Evolutionary conservation across 2,888 invertebrate genomes (phyloP).

Genomic region (Idaea dimidiata): DNA sequence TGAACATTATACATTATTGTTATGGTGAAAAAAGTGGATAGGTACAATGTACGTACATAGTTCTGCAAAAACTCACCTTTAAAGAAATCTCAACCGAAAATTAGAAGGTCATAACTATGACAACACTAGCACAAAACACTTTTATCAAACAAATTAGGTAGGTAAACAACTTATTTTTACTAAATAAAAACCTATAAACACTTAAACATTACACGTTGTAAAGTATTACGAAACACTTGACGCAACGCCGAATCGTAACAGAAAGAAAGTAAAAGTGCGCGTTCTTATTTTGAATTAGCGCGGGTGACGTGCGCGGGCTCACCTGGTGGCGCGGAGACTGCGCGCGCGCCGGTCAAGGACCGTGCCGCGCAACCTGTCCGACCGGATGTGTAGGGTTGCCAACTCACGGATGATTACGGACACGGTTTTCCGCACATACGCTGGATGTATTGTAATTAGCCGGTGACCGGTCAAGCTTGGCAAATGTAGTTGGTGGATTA

Average conservation of each 20-base stretch:
- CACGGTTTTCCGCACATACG: conserved; percentile 38
- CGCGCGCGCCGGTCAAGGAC: conserved; percentile 62
- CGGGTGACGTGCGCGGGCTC: conserved; percentile 25
- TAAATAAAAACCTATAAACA: conserved; percentile 14
- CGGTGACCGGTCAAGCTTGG: conserved; percentile 20
- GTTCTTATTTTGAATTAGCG: conserved; percentile 37
- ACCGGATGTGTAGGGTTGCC: conserved; percentile 67
- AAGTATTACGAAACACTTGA: conserved; percentile 32
- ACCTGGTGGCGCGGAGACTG: conserved; percentile 27
- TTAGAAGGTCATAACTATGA: background rate
- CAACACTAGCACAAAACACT: background rate
- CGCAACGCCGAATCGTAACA: conserved; percentile 33
- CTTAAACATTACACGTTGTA: conserved; percentile 14
- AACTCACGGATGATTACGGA: conserved; percentile 43
- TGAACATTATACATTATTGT: background rate
- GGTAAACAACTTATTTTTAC: background rate
- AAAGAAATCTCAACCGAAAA: background rate
- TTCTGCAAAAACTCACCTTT: background rate
- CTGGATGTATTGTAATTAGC: conserved; percentile 24
- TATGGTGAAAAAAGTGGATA: background rate
- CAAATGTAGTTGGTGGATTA: background rate
- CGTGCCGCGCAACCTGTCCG: conserved; percentile 57
- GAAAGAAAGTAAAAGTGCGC: conserved; percentile 54
- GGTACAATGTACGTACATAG: background rate
- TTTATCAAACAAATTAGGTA: background rate